A percentile compares a stretch with the other conserved stretches of the same genome.
Conservation (phyloP, 2,113 vertebrate species). For the Chloropsis hardwickii region DNA sequence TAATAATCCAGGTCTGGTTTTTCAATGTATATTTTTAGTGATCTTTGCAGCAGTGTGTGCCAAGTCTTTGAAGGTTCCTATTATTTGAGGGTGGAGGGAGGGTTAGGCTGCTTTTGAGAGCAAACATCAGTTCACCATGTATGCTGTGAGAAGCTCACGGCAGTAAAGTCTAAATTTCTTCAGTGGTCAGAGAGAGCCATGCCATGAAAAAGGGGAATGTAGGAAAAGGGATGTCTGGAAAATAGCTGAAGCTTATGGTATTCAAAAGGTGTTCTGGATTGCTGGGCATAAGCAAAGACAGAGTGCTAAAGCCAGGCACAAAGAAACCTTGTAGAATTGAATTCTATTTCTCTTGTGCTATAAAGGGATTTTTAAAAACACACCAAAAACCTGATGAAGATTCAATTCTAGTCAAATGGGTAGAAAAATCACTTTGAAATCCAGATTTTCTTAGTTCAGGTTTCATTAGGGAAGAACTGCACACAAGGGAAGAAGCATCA, state of each 20-base stretch:
- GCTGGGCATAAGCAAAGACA: neutral
- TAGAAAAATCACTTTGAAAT: constrained; percentile 35
- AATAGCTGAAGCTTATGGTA: neutral
- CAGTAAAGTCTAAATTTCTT: neutral
- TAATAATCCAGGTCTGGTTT: neutral
- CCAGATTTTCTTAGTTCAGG: neutral
- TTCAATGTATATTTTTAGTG: neutral
- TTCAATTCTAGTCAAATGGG: neutral
- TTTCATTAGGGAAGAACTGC: constrained; percentile 19
- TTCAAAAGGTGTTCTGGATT: neutral
- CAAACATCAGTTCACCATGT: neutral
- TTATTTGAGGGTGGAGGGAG: neutral
- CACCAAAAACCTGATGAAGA: neutral
- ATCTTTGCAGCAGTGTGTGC: neutral
- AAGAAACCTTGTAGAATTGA: neutral
- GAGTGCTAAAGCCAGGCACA: neutral
- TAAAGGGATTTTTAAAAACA: neutral
- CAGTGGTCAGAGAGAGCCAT: neutral
- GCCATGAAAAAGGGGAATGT: neutral
- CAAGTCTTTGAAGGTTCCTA: neutral
- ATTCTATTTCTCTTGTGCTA: neutral
- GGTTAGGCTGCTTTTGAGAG: neutral
- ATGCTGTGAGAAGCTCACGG: neutral
- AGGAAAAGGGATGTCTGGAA: neutral
- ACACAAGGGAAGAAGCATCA: constrained; percentile 15